These are phyloP conservation scores for Diarsia dahlii DNA, from an alignment of 2,888 invertebrate genomes.

Conservation along the genomic window DNA sequence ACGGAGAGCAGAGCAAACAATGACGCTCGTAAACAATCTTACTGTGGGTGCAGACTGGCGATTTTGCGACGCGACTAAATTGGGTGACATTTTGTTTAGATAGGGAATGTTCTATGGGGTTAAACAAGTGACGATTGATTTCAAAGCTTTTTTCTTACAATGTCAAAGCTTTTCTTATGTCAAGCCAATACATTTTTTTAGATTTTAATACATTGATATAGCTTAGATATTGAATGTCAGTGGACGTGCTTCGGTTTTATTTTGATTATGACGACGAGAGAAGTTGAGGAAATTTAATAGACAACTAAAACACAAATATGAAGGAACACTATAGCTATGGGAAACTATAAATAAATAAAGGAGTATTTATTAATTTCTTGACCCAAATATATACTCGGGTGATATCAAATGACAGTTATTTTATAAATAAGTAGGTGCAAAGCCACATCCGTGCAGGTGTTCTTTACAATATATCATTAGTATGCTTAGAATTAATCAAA, in stretches of 20 bases:
- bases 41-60: conserved; percentile 64
- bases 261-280: not conserved
- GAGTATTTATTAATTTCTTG: not conserved
- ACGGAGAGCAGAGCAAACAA: conserved; percentile 77
- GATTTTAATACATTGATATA: not conserved
- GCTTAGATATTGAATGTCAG: not conserved
- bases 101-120: not conserved
- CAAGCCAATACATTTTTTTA: not conserved
- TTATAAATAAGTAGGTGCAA: conserved; percentile 6
- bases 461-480: not conserved
- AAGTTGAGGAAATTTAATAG: not conserved
- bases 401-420: conserved; percentile 8
- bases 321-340: too few species aligned
- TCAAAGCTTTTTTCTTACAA: not conserved
- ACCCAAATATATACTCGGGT: not conserved
- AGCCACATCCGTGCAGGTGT: conserved; percentile 30
- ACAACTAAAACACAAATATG: not conserved
- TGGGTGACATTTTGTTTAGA: conserved; percentile 17
- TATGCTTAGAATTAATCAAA: conserved; percentile 6
- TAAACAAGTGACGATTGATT: not conserved
- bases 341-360: not conserved
- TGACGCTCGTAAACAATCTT: conserved; percentile 81
- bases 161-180: not conserved
- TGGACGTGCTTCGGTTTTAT: not conserved
- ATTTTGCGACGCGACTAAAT: conserved; percentile 44